Percentiles rank a stretch among this genome's conserved stretches.
Conservation (phyloP, 2,888 invertebrate genomes). For the Syrphus vitripennis region DNA sequence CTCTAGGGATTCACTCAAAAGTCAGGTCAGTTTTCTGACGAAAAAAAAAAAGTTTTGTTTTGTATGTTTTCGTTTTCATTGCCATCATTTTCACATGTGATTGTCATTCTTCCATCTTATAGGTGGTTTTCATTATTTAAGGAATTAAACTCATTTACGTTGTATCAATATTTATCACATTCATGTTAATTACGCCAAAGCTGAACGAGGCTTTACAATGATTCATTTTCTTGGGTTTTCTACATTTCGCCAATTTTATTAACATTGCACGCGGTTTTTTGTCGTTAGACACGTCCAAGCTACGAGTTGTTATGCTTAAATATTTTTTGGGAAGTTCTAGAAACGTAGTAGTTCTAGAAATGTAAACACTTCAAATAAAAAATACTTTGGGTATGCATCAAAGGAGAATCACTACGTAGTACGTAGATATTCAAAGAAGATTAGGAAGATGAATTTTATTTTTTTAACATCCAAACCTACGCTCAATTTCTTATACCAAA, state of each 20-base stretch:
- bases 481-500: too few species aligned
- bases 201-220: background rate
- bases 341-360: too few species aligned
- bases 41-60: too few species aligned
- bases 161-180: background rate
- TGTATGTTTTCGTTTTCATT: background rate
- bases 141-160: background rate
- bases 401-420: background rate
- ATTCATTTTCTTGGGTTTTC: background rate
- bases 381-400: background rate
- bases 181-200: background rate
- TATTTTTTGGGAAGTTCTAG: background rate
- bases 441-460: too few species aligned
- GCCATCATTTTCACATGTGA: background rate
- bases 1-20: background rate
- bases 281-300: background rate
- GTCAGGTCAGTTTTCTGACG: constrained; percentile 27
- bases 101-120: background rate
- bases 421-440: too few species aligned
- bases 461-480: too few species aligned
- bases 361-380: background rate
- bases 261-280: background rate
- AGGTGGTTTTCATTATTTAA: background rate
- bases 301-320: background rate
- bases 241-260: background rate